A percentile compares a stretch with the other conserved stretches of the same genome.
These are phyloP conservation scores for Nysson spinosus DNA, from an alignment of 2,888 invertebrate genomes.

Conservation along the genomic window DNA sequence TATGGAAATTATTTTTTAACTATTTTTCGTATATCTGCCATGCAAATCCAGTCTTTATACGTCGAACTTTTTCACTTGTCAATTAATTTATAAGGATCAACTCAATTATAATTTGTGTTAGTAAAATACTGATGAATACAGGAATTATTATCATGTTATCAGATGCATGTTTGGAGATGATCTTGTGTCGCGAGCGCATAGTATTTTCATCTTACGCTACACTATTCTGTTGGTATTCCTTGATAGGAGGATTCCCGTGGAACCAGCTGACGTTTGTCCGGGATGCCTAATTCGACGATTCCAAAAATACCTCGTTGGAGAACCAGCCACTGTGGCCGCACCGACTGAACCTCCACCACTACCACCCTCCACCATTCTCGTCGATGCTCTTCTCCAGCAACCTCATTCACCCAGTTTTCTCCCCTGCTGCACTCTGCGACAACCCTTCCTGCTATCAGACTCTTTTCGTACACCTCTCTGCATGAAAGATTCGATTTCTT, in stretches of 20 bases:
- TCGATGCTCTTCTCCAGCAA: conserved; percentile 47
- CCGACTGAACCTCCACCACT: conserved; percentile 27
- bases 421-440: conserved; percentile 16
- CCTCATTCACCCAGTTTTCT: conserved; percentile 69
- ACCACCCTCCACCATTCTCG: conserved; percentile 16
- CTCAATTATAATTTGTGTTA: too few relatives aligned
- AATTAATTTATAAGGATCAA: too few relatives aligned
- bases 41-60: too few relatives aligned
- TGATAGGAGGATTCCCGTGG: neutral
- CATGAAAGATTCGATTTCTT: neutral
- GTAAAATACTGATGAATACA: too few relatives aligned
- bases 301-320: conserved; percentile 55
- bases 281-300: conserved; percentile 60
- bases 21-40: too few relatives aligned
- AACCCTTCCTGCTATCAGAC: conserved; percentile 19
- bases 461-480: conserved; percentile 3
- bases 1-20: too few relatives aligned
- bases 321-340: conserved; percentile 39
- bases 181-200: too few relatives aligned
- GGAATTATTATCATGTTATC: too few relatives aligned
- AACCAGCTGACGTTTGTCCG: conserved; percentile 38
- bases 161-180: too few relatives aligned
- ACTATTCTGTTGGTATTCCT: neutral
- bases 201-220: too few relatives aligned
- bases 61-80: too few relatives aligned